Conservation (phyloP, 2,113 vertebrate genomes). For the cattle (Bos taurus) region DNA sequence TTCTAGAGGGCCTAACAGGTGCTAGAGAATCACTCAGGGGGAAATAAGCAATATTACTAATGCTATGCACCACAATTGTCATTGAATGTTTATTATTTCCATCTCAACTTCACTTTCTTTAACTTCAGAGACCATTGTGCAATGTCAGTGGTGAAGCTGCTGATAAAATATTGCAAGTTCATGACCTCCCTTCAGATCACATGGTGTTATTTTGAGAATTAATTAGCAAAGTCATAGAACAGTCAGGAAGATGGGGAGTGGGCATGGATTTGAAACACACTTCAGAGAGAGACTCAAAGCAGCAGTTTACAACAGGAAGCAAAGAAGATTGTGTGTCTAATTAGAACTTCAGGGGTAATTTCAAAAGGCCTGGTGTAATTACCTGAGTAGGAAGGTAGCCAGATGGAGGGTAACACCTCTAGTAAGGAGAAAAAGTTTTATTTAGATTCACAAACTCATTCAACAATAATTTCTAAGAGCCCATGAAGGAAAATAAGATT, state of each 20-base stretch:
- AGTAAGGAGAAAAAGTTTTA: constrained; percentile 45
- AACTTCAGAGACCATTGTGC: neutral
- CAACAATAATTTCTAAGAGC: constrained; percentile 66
- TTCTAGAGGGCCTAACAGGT: neutral
- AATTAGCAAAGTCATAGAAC: constrained; percentile 2
- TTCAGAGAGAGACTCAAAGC: constrained; percentile 28
- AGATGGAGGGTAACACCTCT: constrained; percentile 58
- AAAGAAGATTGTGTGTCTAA: constrained; percentile 65
- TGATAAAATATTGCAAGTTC: neutral
- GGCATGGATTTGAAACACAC: constrained; percentile 8
- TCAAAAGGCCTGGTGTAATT: constrained; percentile 60
- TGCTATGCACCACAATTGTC: neutral
- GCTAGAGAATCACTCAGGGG: neutral
- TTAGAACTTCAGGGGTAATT: constrained; percentile 66
- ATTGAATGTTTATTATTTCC: neutral
- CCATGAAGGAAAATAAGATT: constrained; percentile 54
- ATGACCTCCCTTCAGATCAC: neutral
- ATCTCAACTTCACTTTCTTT: neutral
- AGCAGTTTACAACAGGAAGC: constrained; percentile 60
- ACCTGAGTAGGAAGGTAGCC: constrained; percentile 59
- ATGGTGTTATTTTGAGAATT: neutral
- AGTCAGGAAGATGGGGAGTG: neutral
- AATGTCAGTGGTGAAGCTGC: neutral
- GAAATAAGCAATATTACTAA: neutral
- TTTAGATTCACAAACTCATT: constrained; percentile 53